These are phyloP conservation scores for Marcusenius ussheri DNA, from an alignment of 2,113 vertebrate genomes.

Conservation along the genomic window DNA sequence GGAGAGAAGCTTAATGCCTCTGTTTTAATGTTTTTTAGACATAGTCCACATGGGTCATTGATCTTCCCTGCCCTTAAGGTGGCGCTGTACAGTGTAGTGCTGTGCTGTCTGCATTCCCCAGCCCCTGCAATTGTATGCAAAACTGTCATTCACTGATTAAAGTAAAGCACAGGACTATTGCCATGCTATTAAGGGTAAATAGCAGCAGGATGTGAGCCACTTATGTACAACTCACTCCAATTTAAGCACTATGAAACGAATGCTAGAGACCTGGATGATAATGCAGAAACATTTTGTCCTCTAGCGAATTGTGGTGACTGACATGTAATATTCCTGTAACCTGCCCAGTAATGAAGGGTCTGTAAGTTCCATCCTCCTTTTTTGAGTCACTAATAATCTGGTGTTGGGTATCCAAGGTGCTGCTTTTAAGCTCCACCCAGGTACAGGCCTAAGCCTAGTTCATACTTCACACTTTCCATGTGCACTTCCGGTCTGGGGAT, in stretches of 20 bases:
- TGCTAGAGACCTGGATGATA: neutral
- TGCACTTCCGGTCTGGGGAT: too few relatives aligned
- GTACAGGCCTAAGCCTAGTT: neutral
- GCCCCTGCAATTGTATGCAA: neutral
- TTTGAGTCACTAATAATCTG: neutral
- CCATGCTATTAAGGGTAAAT: neutral
- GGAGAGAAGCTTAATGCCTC: neutral
- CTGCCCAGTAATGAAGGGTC: conserved; percentile 48
- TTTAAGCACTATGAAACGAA: too few relatives aligned
- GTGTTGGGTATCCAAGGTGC: neutral
- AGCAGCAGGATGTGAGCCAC: neutral
- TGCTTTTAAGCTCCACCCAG: neutral
- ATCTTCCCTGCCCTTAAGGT: neutral
- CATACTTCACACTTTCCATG: too few relatives aligned
- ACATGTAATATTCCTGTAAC: conserved; percentile 36
- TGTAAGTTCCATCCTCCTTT: conserved; percentile 35
- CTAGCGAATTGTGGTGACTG: conserved; percentile 40
- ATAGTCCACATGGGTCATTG: neutral
- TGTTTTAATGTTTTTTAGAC: neutral
- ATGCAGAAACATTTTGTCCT: conserved; percentile 31
- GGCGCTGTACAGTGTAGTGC: neutral
- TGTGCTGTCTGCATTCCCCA: neutral
- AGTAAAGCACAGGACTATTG: neutral
- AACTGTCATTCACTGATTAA: neutral
- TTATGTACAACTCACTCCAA: neutral